Percentiles rank a stretch among this genome's conserved stretches.
These are phyloP conservation scores for Liposcelis brunnea DNA, from an alignment of 2,888 invertebrate species.

Conservation along the genomic window DNA sequence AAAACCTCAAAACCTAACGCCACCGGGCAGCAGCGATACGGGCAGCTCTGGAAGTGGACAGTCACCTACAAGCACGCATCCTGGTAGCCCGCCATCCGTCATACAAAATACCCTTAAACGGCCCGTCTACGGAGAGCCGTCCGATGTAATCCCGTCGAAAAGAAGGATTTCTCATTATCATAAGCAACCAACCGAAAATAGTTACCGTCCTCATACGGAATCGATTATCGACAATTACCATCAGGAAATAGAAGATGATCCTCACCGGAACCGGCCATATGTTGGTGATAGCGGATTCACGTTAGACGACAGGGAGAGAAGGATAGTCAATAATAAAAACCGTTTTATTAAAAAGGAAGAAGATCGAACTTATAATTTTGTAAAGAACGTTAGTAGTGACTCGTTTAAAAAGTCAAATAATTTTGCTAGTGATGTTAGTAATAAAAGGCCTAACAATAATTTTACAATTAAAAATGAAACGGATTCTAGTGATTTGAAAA, in stretches of 20 bases:
- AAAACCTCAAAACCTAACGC: conserved; percentile 81
- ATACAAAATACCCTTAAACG: conserved; percentile 31
- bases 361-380: no score
- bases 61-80: conserved; percentile 56
- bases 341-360: no score
- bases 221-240: conserved; percentile 6
- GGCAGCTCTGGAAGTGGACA: conserved; percentile 60
- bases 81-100: conserved; percentile 45
- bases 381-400: background rate
- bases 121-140: conserved; percentile 42
- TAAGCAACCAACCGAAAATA: conserved; percentile 32
- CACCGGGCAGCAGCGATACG: conserved; percentile 70
- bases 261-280: no score
- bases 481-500: conserved; percentile 12
- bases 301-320: no score
- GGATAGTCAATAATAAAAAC: no score
- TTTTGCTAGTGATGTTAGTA: conserved; percentile 26
- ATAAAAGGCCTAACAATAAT: conserved; percentile 15
- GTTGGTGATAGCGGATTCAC: no score
- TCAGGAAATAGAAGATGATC: no score
- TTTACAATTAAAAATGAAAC: conserved; percentile 12
- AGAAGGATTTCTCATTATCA: conserved; percentile 75
- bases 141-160: conserved; percentile 44
- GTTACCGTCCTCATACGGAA: conserved; percentile 15
- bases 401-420: conserved; percentile 19